A percentile compares a stretch with the other conserved stretches of the same genome.
Conservation (phyloP, 2,113 vertebrate genomes). For the Limnothrissa miodon region DNA sequence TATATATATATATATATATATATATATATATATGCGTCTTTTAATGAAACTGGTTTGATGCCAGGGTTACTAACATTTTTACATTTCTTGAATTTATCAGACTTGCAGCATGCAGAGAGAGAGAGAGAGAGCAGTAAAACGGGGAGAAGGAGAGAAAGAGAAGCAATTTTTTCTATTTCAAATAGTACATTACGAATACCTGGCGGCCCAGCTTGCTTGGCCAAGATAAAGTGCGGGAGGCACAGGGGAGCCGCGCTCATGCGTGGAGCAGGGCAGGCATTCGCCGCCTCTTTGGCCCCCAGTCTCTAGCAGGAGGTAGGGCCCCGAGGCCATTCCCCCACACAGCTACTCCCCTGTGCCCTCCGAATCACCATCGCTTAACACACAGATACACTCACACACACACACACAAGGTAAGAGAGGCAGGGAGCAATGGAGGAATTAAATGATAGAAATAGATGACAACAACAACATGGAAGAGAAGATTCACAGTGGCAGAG, state of each 20-base stretch:
- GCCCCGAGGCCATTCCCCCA: conserved; percentile 36
- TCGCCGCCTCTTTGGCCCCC: conserved; percentile 26
- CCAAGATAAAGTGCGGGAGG: conserved; percentile 6
- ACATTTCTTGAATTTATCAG: not conserved
- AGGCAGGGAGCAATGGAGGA: not conserved
- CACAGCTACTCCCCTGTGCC: conserved; percentile 23
- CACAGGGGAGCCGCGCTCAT: conserved; percentile 19
- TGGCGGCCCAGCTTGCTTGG: not conserved
- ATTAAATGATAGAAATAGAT: not conserved
- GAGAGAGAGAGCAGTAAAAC: not conserved
- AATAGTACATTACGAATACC: conserved; percentile 30
- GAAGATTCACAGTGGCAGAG: not conserved
- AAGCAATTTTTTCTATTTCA: not conserved
- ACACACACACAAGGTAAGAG: not conserved
- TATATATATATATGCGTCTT: not conserved
- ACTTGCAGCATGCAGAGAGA: not conserved
- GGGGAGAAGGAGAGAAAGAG: not conserved
- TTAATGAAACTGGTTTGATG: not conserved
- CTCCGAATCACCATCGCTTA: conserved; percentile 30
- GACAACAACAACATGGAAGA: not conserved
- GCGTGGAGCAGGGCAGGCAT: conserved; percentile 25
- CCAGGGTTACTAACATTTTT: not conserved
- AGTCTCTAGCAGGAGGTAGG: conserved; percentile 30
- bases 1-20: too few relatives aligned
- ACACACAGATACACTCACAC: not conserved